Conservation (phyloP, 1,140 invertebrate genomes). For the Triops longicaudatus region DNA sequence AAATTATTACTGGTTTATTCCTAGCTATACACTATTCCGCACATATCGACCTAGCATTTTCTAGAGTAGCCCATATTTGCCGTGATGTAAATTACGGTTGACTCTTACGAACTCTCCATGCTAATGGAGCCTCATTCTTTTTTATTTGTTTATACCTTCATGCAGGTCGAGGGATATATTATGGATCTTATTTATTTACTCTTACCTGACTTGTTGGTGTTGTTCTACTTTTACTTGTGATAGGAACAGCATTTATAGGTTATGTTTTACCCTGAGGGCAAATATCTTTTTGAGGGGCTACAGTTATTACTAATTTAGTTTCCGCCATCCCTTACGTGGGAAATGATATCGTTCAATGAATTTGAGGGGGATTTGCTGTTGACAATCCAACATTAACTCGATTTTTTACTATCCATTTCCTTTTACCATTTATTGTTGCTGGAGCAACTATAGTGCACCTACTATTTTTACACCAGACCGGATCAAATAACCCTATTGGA, state of each 20-base stretch:
- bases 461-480: constrained; percentile 51
- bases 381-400: constrained; percentile 57
- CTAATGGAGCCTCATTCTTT: constrained; percentile 40
- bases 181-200: constrained; percentile 36
- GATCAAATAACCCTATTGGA: constrained; percentile 52
- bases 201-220: constrained; percentile 48
- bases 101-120: constrained; percentile 48
- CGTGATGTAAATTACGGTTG: constrained; percentile 41
- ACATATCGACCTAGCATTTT: constrained; percentile 48
- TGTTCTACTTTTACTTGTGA: constrained; percentile 50
- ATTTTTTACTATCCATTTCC: constrained; percentile 61
- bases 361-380: constrained; percentile 60
- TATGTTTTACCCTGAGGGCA: constrained; percentile 61
- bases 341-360: constrained; percentile 49
- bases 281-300: constrained; percentile 63
- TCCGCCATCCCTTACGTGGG: constrained; percentile 57
- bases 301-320: constrained; percentile 60
- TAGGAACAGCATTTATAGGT: constrained; percentile 57
- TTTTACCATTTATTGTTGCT: constrained; percentile 56
- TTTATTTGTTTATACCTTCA: constrained; percentile 39
- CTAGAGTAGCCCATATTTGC: constrained; percentile 41
- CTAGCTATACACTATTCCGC: constrained; percentile 51
- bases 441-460: constrained; percentile 51
- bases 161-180: constrained; percentile 37
- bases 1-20: constrained; percentile 51